These are phyloP conservation scores for Panulirus ornatus DNA, from an alignment of 1,140 invertebrate genomes.

Conservation along the genomic window DNA sequence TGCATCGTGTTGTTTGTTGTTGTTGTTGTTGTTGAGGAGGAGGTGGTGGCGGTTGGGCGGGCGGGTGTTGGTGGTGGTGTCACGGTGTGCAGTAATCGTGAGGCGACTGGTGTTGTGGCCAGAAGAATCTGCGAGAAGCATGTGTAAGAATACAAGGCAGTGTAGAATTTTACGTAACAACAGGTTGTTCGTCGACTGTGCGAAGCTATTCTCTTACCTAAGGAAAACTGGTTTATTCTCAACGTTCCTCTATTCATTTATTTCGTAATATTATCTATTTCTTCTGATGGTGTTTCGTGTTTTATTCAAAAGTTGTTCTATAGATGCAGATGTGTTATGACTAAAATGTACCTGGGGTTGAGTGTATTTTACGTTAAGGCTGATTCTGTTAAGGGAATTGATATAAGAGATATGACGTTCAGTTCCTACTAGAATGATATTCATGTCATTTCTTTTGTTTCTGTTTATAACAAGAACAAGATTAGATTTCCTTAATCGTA, in stretches of 20 bases:
- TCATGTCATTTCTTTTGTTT: too few species aligned
- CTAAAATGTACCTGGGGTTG: too few species aligned
- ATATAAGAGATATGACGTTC: too few species aligned
- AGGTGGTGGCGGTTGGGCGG: too few species aligned
- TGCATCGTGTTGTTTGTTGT: neutral
- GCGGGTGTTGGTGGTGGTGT: neutral
- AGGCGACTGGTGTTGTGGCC: conserved; percentile 6
- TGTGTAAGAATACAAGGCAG: conserved; percentile 9
- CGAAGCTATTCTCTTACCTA: conserved; percentile 22
- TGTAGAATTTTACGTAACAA: conserved; percentile 36
- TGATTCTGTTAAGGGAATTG: too few species aligned
- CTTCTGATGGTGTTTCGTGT: too few species aligned
- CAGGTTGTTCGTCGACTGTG: neutral
- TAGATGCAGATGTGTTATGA: neutral
- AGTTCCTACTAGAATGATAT: too few species aligned
- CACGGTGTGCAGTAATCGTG: neutral
- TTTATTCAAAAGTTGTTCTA: neutral
- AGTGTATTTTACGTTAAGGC: too few species aligned
- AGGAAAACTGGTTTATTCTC: conserved; percentile 21
- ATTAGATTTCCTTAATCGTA: too few species aligned
- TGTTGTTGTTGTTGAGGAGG: neutral
- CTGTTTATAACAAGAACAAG: too few species aligned
- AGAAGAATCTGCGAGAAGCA: conserved; percentile 14
- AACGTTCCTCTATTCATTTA: too few species aligned
- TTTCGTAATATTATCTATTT: too few species aligned